Conservation (phyloP, 2,888 invertebrate species). For the Pecten maximus region DNA sequence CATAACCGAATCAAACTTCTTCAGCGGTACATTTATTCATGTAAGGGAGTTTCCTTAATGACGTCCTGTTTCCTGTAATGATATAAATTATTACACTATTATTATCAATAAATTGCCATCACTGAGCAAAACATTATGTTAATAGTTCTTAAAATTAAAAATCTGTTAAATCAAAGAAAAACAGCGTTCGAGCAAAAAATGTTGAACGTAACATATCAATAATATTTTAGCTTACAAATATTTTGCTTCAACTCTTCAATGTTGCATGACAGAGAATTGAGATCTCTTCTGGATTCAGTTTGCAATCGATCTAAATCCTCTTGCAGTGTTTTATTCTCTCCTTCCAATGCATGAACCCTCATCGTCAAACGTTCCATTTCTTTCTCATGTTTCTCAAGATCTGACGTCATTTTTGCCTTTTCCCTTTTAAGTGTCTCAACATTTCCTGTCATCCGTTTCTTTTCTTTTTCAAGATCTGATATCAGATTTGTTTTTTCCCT, state of each 20-base stretch:
- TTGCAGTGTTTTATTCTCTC: neutral
- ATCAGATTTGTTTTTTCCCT: neutral
- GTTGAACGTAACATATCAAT: neutral
- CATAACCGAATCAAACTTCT: no score
- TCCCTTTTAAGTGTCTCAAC: neutral
- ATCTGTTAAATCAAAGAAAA: neutral
- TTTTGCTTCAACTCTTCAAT: neutral
- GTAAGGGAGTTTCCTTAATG: no score
- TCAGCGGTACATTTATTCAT: no score
- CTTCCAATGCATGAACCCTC: neutral
- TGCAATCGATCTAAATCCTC: neutral
- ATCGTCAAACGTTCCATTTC: neutral
- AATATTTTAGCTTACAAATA: neutral
- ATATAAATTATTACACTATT: no score
- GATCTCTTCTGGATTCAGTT: neutral
- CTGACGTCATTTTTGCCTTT: neutral
- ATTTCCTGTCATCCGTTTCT: neutral
- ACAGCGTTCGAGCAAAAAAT: neutral
- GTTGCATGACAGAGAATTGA: neutral
- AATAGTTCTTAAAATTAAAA: neutral
- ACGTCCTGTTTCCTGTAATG: no score
- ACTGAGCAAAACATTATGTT: no score
- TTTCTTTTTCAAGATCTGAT: neutral
- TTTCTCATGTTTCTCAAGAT: neutral
- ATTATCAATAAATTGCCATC: no score